Evolutionary conservation across 2,797 vertebrate species (phyloP).

Genomic region (Gymnodraco acuticeps): DNA sequence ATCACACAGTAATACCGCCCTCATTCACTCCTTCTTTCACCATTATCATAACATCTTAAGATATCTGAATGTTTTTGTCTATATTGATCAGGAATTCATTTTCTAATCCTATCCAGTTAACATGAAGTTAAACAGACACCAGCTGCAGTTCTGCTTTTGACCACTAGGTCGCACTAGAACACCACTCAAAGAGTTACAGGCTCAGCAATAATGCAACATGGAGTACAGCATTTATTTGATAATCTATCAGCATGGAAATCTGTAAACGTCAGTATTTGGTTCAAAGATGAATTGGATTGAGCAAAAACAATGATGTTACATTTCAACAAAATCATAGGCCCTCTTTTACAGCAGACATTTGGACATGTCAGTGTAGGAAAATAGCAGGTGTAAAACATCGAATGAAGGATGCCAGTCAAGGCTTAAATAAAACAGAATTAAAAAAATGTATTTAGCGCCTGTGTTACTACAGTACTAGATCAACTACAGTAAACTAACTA

Average conservation of each 20-base stretch:
- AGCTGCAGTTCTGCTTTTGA: conserved; percentile 20
- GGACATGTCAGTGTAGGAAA: background rate
- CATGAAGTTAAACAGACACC: too few species aligned
- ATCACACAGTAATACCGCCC: background rate
- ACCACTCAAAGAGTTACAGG: conserved; percentile 31
- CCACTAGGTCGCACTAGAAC: conserved; percentile 66
- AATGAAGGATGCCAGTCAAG: background rate
- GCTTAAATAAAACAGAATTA: background rate
- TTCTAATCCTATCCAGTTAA: background rate
- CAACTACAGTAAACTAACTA: too few species aligned
- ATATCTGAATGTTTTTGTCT: background rate
- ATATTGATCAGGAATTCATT: background rate
- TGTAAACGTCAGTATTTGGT: background rate
- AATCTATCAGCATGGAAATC: background rate
- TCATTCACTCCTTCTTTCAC: background rate
- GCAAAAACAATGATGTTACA: background rate
- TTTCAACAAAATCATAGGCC: background rate
- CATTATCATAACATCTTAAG: background rate
- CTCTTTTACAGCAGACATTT: background rate
- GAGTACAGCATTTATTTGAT: conserved; percentile 28
- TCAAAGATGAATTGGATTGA: background rate
- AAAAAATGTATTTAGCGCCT: too few species aligned
- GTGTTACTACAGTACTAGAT: too few species aligned
- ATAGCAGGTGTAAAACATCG: too few species aligned
- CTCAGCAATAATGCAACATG: background rate